Evolutionary conservation across 1,140 invertebrate species (phyloP), one percentile per base, ranked within the genome.

Genomic region (Drosophila persimilis): DNA sequence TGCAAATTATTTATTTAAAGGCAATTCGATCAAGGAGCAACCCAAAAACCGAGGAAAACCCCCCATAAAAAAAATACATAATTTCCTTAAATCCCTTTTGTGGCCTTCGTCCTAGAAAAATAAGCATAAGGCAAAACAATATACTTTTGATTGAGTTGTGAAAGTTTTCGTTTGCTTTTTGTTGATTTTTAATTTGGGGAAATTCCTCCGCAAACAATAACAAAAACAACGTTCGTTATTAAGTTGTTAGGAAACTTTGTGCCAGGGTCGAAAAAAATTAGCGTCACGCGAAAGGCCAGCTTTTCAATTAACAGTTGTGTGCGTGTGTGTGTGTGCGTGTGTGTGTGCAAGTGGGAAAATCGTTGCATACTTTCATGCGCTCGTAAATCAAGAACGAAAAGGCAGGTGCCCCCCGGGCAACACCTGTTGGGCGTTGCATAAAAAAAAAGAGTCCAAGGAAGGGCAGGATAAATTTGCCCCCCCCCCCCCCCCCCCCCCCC

Each of bases 251-350:
- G 9, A 41, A 13, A 51, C 24, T 56, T 66, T 47, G 41, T 54
- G 31, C 24, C 20, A 31, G n/a, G 44, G 17, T 56, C 35, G 48
- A 9, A 55, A 44, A 44, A 39, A 29, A 17, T 67, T 41, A 69
- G n/a, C 7, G 62, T 55, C 65, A 69, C 65, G 65, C 50, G 24
- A 26, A 31, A 39, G 13, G 35, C 35, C 35, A 39, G 43, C 47
- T 35, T 69, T 69, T 31, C 62, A 56, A 69, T 69, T 69, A 69
- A 67, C 66, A 35, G n/a, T 15, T 39, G 35, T 13, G 35, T 24
- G 15, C 0, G 15, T 0, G 15, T 15, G 15, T 15, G 15, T 15
- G 15, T 24, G 22, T 24, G 3, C 0, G 3, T 24, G 24, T 24
- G 24, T 26, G 20, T 39, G 35, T 13, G 35, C 35, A 39, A 39